Percentiles rank a stretch among this genome's conserved stretches.
These are phyloP conservation scores for Malurus leucopterus DNA, from an alignment of 2,797 vertebrate genomes.

Conservation along the genomic window DNA sequence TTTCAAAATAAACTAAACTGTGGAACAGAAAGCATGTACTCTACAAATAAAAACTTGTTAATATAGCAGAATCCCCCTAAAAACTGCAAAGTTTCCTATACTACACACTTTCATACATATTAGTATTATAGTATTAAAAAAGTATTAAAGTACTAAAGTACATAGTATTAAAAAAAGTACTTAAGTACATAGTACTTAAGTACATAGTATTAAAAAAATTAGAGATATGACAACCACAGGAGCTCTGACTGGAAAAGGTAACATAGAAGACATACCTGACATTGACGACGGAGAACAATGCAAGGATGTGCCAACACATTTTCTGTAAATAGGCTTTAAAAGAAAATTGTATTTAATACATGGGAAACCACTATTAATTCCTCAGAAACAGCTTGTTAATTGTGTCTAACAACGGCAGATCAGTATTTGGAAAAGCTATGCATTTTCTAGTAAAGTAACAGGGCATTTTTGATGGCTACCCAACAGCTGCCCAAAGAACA, in stretches of 20 bases:
- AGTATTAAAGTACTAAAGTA: too few species aligned
- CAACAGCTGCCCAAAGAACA: not conserved
- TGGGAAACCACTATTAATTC: not conserved
- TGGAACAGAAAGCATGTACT: not conserved
- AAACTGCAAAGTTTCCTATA: not conserved
- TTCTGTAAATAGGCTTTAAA: slow-evolving; percentile 91
- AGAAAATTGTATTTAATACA: slow-evolving; percentile 36
- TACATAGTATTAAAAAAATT: not conserved
- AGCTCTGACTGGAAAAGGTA: not conserved
- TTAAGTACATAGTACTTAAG: too few species aligned
- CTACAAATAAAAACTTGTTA: not conserved
- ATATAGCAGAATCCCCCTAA: not conserved
- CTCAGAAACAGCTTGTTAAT: not conserved
- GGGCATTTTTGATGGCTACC: not conserved
- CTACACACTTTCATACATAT: not conserved
- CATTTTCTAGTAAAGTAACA: not conserved
- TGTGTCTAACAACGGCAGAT: not conserved
- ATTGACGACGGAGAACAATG: slow-evolving; percentile 92
- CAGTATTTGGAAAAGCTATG: not conserved
- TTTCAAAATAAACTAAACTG: not conserved
- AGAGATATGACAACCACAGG: not conserved
- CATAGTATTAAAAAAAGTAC: not conserved
- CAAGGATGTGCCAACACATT: slow-evolving; percentile 96
- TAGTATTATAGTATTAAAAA: not conserved
- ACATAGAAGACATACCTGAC: slow-evolving; percentile 81